Conservation (phyloP, 2,888 invertebrate genomes). For the Tipula lateralis region DNA sequence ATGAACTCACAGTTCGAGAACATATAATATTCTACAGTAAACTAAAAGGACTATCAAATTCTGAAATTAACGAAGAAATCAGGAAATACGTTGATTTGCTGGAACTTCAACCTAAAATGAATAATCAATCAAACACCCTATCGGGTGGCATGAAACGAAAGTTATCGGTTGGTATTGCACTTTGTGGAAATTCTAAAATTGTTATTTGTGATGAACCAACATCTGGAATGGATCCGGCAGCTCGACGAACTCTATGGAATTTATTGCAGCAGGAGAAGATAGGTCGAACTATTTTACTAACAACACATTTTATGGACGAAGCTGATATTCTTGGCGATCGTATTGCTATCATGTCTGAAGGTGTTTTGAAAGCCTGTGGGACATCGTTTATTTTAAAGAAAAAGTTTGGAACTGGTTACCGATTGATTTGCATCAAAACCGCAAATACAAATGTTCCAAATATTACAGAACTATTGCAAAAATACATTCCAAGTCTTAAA, state of each 20-base stretch:
- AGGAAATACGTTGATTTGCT: constrained; percentile 57
- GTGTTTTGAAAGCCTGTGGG: constrained; percentile 71
- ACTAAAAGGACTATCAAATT: constrained; percentile 57
- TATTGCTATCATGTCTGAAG: constrained; percentile 78
- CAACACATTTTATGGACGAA: constrained; percentile 82
- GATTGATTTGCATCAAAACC: constrained; percentile 56
- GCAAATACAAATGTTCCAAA: constrained; percentile 50
- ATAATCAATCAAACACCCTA: constrained; percentile 53
- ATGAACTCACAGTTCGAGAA: constrained; percentile 71
- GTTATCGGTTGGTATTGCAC: constrained; percentile 65
- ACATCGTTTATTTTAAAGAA: constrained; percentile 73
- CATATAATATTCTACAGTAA: constrained; percentile 75
- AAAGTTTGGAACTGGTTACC: constrained; percentile 79
- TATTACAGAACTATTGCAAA: constrained; percentile 57
- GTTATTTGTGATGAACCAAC: constrained; percentile 73
- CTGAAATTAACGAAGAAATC: constrained; percentile 54
- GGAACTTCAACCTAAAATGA: constrained; percentile 57
- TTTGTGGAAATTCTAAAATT: constrained; percentile 67
- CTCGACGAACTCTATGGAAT: constrained; percentile 73
- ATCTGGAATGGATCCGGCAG: constrained; percentile 77
- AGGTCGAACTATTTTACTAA: constrained; percentile 70
- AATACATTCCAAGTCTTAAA: constrained; percentile 60
- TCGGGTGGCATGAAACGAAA: constrained; percentile 69
- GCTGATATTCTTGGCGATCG: constrained; percentile 78
- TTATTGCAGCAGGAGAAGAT: constrained; percentile 65